These are phyloP conservation scores for Hippocampus barbouri DNA, from an alignment of 2,113 vertebrate genomes.

Conservation along the genomic window DNA sequence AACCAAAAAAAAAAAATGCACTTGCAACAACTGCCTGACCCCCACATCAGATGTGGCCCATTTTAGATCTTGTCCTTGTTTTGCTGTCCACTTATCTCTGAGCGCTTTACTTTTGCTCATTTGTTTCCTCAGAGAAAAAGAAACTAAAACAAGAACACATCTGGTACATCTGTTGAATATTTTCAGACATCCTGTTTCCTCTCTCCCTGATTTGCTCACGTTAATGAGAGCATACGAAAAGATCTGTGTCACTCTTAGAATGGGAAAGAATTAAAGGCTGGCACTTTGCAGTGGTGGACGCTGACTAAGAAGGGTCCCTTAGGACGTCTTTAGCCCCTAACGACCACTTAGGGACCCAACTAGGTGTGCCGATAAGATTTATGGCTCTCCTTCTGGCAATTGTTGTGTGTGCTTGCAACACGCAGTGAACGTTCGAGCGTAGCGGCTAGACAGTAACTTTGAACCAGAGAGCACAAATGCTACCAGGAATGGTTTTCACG, in stretches of 20 bases:
- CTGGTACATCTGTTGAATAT: constrained; percentile 23
- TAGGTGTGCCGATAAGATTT: constrained; percentile 43
- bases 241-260: constrained; percentile 22
- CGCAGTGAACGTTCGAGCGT: constrained; percentile 11
- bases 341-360: constrained; percentile 44
- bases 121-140: constrained; percentile 6
- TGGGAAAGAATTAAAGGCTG: constrained; percentile 35
- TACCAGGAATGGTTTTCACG: no score
- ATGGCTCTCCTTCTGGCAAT: constrained; percentile 49
- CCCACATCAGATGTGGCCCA: constrained; percentile 20
- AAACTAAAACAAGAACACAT: constrained; percentile 6
- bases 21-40: constrained; percentile 34
- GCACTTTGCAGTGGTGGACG: not conserved
- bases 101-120: constrained; percentile 15
- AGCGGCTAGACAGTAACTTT: no score
- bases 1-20: constrained; percentile 30
- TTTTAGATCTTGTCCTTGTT: not conserved
- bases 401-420: constrained; percentile 30
- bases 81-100: not conserved
- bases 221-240: constrained; percentile 39
- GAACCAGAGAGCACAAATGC: no score
- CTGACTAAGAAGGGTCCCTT: not conserved
- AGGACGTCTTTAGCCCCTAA: constrained; percentile 22
- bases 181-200: constrained; percentile 23
- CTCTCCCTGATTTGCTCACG: constrained; percentile 45